Evolutionary conservation across 2,888 invertebrate species (phyloP).

Genomic region (Lycaena phlaeas): DNA sequence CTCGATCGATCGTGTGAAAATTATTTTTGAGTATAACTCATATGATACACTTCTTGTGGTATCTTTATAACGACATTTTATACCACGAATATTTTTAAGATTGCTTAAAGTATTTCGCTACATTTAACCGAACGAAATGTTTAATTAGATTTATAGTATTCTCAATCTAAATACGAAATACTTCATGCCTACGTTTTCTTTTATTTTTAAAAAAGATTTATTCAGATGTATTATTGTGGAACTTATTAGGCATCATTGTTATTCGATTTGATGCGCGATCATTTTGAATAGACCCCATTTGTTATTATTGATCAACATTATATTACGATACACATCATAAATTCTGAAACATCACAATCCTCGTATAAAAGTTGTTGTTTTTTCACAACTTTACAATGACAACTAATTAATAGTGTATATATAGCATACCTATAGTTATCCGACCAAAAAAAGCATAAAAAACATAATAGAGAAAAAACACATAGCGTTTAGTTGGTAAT

Average conservation of each 20-base stretch:
- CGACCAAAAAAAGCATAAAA: too few species aligned
- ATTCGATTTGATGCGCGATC: constrained; percentile 44
- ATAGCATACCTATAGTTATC: too few species aligned
- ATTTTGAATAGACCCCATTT: constrained; percentile 35
- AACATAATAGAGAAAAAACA: too few species aligned
- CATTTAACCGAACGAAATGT: too few species aligned
- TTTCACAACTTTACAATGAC: neutral
- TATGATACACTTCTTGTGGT: constrained; percentile 10
- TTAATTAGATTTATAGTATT: too few species aligned
- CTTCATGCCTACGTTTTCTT: too few species aligned
- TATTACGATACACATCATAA: constrained; percentile 26
- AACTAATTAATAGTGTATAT: neutral
- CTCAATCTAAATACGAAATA: too few species aligned
- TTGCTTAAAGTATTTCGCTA: too few species aligned
- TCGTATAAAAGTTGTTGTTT: neutral
- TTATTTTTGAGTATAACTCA: constrained; percentile 36
- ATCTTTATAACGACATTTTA: neutral
- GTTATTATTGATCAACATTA: constrained; percentile 35
- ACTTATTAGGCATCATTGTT: constrained; percentile 23
- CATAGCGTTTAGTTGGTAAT: too few species aligned
- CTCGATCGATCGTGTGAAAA: constrained; percentile 61
- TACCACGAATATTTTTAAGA: too few species aligned
- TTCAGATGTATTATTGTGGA: constrained; percentile 22
- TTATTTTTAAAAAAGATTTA: too few species aligned
- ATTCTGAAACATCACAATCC: constrained; percentile 9